Evolutionary conservation across 2,797 vertebrate species (phyloP), one percentile per base, ranked within the genome.

Genomic region (Scomberomorus guttatus): DNA sequence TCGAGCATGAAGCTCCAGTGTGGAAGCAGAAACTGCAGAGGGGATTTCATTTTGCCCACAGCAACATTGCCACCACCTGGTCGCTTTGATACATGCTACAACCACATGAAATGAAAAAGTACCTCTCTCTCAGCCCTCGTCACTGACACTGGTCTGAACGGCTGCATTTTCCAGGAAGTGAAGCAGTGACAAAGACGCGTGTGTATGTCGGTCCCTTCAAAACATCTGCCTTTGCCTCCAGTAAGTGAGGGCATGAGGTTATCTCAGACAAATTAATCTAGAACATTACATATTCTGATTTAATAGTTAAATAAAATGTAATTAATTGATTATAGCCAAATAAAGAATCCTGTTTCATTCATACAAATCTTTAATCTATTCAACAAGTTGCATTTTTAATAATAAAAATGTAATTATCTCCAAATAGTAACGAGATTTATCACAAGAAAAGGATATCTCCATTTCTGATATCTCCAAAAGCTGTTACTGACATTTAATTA

Each of bases 61-160:
- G 86, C 95, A 95, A 95, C 92, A 94, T 85, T 95, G 95, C 94
- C 95, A 92, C 93, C 95, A 89, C 78, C 90, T 95, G 95, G 93
- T 65, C 25, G 72, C 82, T 87, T 79, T 66, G 70, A 82, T 69
- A 59, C 27, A 79, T 70, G 67, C 83, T 82, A 71, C 80, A 78
- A 51, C 71, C 5, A 7, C 8, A 29, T 57, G 10, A 52, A 74
- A 67, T 18, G 18, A 75, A 66, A 62, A 55, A 25, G 46, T 50
- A 3, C 7, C 24, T 72, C 32, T 57, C 27, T 52, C 11, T 42
- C 39, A 10, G 6, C 37, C 15, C 27, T 17, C 18, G 3, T 79
- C 42, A 8, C 25, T n/a, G 51, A 65, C 52, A 32, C 29, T 7
- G 37, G 24, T 54, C 42, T n/a, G 51, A 74, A 64, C 24, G 29